A percentile compares a stretch with the other conserved stretches of the same genome.
These are phyloP conservation scores for Scaptomyza cyrtandrae DNA, from an alignment of 2,888 invertebrate species.

Conservation along the genomic window DNA sequence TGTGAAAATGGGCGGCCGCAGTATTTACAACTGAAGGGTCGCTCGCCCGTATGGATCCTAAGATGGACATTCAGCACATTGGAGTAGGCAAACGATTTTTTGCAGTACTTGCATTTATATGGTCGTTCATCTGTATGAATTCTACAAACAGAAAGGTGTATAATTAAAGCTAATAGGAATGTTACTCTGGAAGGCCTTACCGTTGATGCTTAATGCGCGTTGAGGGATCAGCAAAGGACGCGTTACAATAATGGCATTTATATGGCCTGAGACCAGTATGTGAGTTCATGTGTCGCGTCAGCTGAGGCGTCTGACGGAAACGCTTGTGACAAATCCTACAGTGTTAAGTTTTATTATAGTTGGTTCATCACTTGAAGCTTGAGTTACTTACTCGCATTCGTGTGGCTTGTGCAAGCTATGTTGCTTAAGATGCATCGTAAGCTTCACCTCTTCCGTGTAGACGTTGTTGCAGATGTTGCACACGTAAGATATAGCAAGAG, in stretches of 20 bases:
- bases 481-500: slow-evolving; percentile 37
- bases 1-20: slow-evolving; percentile 78
- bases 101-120: slow-evolving; percentile 76
- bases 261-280: slow-evolving; percentile 83
- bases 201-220: slow-evolving; percentile 83
- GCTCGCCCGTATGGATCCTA: slow-evolving; percentile 81
- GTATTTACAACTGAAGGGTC: slow-evolving; percentile 77
- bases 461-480: slow-evolving; percentile 81
- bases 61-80: slow-evolving; percentile 82
- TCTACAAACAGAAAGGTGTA: slow-evolving; percentile 39
- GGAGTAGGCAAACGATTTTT: slow-evolving; percentile 80
- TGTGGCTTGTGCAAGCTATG: slow-evolving; percentile 80
- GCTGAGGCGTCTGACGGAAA: slow-evolving; percentile 81
- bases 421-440: slow-evolving; percentile 78
- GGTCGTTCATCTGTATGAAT: slow-evolving; percentile 83
- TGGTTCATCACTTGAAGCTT: neutral
- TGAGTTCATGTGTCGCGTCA: slow-evolving; percentile 80
- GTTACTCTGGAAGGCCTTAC: slow-evolving; percentile 37
- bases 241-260: slow-evolving; percentile 80
- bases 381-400: slow-evolving; percentile 79
- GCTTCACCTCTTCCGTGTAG: slow-evolving; percentile 76
- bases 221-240: slow-evolving; percentile 83
- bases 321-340: slow-evolving; percentile 81
- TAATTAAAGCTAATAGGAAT: neutral
- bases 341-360: neutral